phyloP scores from a whole-genome alignment of 1,140 invertebrate species.

The Procambarus clarkii region DNA sequence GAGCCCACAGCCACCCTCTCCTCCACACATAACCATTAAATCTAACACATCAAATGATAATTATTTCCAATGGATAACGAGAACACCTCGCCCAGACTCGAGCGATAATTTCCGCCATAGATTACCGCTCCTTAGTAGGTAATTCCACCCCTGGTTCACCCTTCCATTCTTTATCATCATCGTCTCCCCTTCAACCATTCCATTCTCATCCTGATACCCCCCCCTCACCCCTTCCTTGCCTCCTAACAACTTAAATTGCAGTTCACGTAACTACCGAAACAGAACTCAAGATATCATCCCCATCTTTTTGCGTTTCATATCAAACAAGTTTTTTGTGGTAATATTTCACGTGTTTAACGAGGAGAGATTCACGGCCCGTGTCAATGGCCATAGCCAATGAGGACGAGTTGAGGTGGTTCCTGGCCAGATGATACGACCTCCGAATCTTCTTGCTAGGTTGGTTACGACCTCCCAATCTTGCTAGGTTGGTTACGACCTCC shows the following conservation, averaged over 20 bases:
- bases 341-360: neutral
- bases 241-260: neutral
- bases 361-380: neutral
- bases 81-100: neutral
- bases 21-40: neutral
- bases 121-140: constrained; percentile 5
- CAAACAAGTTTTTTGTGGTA: neutral
- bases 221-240: neutral
- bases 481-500: no score
- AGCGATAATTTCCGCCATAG: constrained; percentile 4
- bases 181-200: no score
- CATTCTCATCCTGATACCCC: neutral
- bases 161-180: neutral
- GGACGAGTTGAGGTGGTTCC: no score
- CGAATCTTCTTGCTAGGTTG: no score
- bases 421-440: no score
- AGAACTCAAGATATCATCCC: neutral
- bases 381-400: neutral
- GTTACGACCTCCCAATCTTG: no score
- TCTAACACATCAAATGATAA: constrained; percentile 14
- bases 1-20: no score
- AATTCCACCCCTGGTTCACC: neutral
- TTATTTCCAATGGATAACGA: constrained; percentile 1
- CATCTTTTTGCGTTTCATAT: neutral
- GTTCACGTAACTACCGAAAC: neutral